Conservation (phyloP, 2,888 invertebrate genomes). For the Mythimna impura region DNA sequence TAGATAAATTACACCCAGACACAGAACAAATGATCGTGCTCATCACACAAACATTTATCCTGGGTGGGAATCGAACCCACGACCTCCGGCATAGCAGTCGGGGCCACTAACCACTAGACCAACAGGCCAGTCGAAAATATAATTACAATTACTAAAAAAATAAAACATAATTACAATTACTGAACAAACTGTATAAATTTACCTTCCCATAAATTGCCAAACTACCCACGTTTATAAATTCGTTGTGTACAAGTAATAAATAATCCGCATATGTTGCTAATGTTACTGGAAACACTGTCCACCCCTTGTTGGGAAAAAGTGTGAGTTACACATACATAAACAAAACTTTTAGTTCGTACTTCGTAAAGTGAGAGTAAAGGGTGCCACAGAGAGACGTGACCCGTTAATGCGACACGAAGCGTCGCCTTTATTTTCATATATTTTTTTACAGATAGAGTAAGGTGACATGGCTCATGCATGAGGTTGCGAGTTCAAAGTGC, state of each 20-base stretch:
- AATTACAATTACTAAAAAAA: no score
- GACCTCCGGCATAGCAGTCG: no score
- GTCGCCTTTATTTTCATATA: not conserved
- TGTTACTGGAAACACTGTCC: slow-evolving; percentile 51
- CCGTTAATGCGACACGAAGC: not conserved
- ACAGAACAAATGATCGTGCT: no score
- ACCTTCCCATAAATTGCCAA: slow-evolving; percentile 50
- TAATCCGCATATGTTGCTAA: slow-evolving; percentile 55
- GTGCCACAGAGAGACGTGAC: not conserved
- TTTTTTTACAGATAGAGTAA: not conserved
- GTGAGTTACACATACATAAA: slow-evolving; percentile 15
- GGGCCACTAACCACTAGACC: no score
- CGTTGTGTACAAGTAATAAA: slow-evolving; percentile 54
- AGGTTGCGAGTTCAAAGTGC: no score
- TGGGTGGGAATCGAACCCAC: no score
- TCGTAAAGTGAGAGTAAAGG: slow-evolving; percentile 2
- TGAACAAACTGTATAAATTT: slow-evolving; percentile 18
- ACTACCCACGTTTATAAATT: slow-evolving; percentile 57
- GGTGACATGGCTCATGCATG: no score
- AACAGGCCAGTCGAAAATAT: no score
- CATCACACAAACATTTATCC: no score
- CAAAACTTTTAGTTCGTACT: slow-evolving; percentile 40
- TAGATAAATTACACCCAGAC: no score
- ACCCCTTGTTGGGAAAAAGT: slow-evolving; percentile 45
- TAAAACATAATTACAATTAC: slow-evolving; percentile 9